phyloP scores from a whole-genome alignment of 1,140 invertebrate genomes.

The Procambarus clarkii region DNA sequence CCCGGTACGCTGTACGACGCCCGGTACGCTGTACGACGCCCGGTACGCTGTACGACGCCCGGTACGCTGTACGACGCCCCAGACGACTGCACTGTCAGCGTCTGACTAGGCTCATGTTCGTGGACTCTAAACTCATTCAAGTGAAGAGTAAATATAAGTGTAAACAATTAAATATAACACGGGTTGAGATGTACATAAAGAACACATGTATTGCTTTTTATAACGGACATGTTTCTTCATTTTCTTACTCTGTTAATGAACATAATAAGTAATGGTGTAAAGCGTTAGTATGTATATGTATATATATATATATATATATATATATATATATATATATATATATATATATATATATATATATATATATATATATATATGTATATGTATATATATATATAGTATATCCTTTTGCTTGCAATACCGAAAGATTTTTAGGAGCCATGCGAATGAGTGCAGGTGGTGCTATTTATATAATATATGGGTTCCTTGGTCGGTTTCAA shows the following conservation, averaged over 20 bases:
- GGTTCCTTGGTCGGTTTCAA: not conserved
- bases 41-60: not conserved
- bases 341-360: too few relatives aligned
- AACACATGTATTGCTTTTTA: constrained; percentile 24
- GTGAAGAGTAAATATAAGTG: not conserved
- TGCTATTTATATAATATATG: not conserved
- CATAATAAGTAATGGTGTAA: not conserved
- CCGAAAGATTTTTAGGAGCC: not conserved
- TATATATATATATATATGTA: too few relatives aligned
- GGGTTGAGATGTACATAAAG: constrained; percentile 3
- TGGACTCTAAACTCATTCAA: too few relatives aligned
- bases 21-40: not conserved
- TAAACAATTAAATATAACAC: not conserved
- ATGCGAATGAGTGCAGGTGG: not conserved
- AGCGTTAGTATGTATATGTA: not conserved
- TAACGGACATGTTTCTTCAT: not conserved
- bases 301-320: too few relatives aligned
- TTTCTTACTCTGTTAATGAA: not conserved
- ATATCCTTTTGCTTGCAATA: constrained; percentile 17
- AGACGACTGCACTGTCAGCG: not conserved
- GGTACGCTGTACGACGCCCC: not conserved
- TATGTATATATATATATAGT: too few relatives aligned
- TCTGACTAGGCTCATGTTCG: not conserved
- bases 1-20: not conserved
- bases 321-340: too few relatives aligned